phyloP scores from a whole-genome alignment of 2,797 vertebrate genomes.

The Urophycis tenuis region DNA sequence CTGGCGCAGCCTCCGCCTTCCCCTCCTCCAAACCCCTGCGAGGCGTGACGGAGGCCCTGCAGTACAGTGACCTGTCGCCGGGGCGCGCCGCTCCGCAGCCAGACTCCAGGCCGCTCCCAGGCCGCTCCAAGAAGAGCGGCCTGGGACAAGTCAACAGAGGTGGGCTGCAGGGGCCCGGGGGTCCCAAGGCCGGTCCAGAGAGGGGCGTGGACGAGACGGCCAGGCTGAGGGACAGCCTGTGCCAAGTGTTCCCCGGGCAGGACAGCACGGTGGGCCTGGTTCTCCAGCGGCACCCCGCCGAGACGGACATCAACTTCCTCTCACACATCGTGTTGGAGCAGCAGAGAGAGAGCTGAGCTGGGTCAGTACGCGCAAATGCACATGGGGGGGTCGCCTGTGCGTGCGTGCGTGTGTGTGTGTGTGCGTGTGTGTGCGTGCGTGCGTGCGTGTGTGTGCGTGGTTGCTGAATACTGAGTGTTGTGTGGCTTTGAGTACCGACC shows the following conservation, averaged over 20 bases:
- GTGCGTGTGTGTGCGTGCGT: too few species aligned
- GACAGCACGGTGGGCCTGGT: constrained; percentile 75
- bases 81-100: constrained; percentile 20
- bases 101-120: background rate
- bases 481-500: background rate
- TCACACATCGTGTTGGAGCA: constrained; percentile 70
- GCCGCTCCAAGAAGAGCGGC: background rate
- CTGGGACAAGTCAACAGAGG: constrained; percentile 9
- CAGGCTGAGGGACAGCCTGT: constrained; percentile 65
- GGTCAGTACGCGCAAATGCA: background rate
- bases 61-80: constrained; percentile 52
- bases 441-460: background rate
- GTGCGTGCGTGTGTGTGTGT: background rate
- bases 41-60: constrained; percentile 58
- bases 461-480: background rate
- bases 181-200: background rate
- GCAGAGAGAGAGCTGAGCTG: constrained; percentile 19
- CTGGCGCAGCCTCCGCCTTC: constrained; percentile 38
- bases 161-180: constrained; percentile 4
- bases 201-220: constrained; percentile 63
- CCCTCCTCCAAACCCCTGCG: constrained; percentile 18
- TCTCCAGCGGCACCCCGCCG: constrained; percentile 68
- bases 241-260: constrained; percentile 75
- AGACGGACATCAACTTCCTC: constrained; percentile 75
- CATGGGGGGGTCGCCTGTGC: background rate